Evolutionary conservation across 2,797 vertebrate species (phyloP), one percentile per base, ranked within the genome.

Genomic region (Xenopus petersii): DNA sequence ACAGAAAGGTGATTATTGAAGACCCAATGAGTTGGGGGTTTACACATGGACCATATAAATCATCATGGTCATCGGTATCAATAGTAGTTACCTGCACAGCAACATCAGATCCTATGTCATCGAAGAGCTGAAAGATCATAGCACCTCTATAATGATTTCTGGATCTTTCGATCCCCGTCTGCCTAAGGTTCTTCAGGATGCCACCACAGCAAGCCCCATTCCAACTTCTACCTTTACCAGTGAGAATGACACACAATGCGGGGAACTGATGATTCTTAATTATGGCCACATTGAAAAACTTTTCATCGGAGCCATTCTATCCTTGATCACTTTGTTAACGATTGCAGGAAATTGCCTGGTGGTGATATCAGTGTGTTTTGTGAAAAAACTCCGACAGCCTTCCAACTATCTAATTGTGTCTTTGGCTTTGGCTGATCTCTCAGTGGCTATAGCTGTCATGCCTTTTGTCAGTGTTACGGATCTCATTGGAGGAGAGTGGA

Each of bases 381-480:
- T 98, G 21, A 98, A 98, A 87, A 98, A 98, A 89, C 94, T 98
- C 66, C 90, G 96, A 49, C 96, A 98, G 88, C 97, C 97, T 30
- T 97, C 96, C 82, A 98, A 98, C 92, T 98, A 98, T 82, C 89
- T 98, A 84, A 97, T 98, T 81, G 96, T 98, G 3, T 98, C 95
- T 2, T 91, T 98, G 81, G 96, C 97, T 13, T 82, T 97, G 84
- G 97, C 97, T 10, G 96, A 98, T 89, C 93, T 98, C 73, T 98
- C 96, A 2, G 93, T 98, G 81, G 97, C 97, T n/a, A 84, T 98
- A 83, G 96, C 95, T 54, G 97, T 98, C 81, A 98, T 98, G 97
- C 97, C 97, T 62, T 98, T 98, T 75, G 96, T 98, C 81, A 96
- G 94, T 67, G 93, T 97, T 79, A 98, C 96, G 1, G 97, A 98